Base-by-base conservation (phyloP, 30 jellyfish, hydroid and myxozoan genomes). In the Chrysaora quinquecirrha region DNA sequence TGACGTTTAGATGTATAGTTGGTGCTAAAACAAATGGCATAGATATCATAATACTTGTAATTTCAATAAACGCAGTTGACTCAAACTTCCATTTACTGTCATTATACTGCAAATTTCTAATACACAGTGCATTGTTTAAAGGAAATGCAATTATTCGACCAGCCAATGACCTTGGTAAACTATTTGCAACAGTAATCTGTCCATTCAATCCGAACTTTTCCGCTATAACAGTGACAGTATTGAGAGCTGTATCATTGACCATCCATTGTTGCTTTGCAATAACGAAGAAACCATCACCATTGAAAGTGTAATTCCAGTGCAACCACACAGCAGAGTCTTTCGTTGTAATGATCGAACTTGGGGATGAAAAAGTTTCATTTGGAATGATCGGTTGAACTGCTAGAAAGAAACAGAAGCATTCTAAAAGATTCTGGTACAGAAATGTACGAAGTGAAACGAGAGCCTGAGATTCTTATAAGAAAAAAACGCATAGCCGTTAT, bases 261-360 rank as follows among this genome's bases (percentile, higher is more conserved):
- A 38, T 38, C 54, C 54, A 38, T 6, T 38, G 11, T 38, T 38
- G 54, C 14, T 14, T 38, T 6, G 6, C 38, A 12, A 30, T 0
- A 0, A 3, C 0, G 2, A 3, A 30, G 0, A 21, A 9, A 29
- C 63, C 34, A 29, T 34, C 81, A 9, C 64, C 81, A 16, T 2
- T 4, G 20, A 25, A 69, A 30, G 64, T 69, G 34, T 69, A 69
- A 32, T 16, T 32, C 81, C 81, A 69, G 0, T 69, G 64, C 9
- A 69, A 29, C 81, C 81, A 69, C 1, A 69, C 64, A 25, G 81
- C 34, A 30, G 81, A 69, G 18, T 22, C 32, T 31, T 32, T 69
- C 0, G 64, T 1, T 7, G 65, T 64, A 30, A 0, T 69, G 0
- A 69, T 29, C 2, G 23, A 52, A 34, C 64, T 69, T 34, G 65